phyloP scores from a whole-genome alignment of 2,888 invertebrate species.

The Xestia c-nigrum region DNA sequence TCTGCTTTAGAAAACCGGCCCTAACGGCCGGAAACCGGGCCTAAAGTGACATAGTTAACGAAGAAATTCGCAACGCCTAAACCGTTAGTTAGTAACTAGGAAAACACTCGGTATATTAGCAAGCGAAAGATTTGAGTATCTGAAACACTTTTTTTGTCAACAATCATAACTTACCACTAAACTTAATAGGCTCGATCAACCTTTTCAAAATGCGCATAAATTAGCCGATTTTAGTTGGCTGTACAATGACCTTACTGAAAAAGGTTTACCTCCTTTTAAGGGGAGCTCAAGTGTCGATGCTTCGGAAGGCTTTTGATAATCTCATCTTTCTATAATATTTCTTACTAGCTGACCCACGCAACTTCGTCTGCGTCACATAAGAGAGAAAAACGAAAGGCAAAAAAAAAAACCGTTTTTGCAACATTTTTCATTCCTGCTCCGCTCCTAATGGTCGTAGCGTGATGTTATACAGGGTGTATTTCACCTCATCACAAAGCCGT shows the following conservation, averaged over 20 bases:
- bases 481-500: no score
- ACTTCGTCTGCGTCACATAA: no score
- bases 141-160: not conserved
- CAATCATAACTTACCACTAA: not conserved
- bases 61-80: not conserved
- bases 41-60: not conserved
- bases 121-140: not conserved
- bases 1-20: not conserved
- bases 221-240: conserved; percentile 16
- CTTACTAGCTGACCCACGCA: no score
- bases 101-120: not conserved
- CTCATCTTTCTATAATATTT: not conserved
- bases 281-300: not conserved
- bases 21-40: not conserved
- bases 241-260: conserved; percentile 31
- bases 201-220: conserved; percentile 46
- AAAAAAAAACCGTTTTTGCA: no score
- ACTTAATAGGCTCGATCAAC: not conserved
- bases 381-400: no score
- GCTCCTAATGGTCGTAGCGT: no score
- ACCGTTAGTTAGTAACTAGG: no score
- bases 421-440: no score
- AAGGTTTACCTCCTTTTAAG: conserved; percentile 39
- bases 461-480: no score
- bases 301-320: conserved; percentile 5